Evolutionary conservation across 2,113 vertebrate genomes (phyloP).

Genomic region (Callospermophilus lateralis): DNA sequence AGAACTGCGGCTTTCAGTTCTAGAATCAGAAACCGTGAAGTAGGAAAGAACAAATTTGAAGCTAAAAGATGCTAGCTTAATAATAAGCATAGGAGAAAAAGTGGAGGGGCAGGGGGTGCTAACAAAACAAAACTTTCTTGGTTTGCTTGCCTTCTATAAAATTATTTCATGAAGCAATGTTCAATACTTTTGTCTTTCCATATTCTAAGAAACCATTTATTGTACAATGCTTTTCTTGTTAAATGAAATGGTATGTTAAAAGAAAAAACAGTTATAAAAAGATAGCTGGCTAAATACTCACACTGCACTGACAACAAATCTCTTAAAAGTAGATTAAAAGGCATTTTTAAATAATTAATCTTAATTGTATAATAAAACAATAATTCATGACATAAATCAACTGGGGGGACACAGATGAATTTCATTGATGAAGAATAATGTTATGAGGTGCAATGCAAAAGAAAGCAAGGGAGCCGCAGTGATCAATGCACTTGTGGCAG

Average conservation of each 20-base stretch:
- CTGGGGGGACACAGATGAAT: not conserved
- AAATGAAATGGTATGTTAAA: constrained; percentile 18
- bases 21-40: not conserved
- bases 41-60: not conserved
- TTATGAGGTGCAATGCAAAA: not conserved
- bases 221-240: not conserved
- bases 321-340: not conserved
- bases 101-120: too few species aligned
- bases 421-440: not conserved
- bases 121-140: not conserved
- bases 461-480: not conserved
- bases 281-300: not conserved
- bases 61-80: not conserved
- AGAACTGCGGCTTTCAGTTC: not conserved
- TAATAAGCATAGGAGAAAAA: not conserved
- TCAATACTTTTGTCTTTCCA: not conserved
- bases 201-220: not conserved
- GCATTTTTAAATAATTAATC: not conserved
- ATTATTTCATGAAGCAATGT: constrained; percentile 22
- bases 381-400: not conserved
- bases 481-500: too few species aligned
- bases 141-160: not conserved
- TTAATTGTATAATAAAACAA: constrained; percentile 5
- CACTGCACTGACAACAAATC: not conserved
- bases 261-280: not conserved